A percentile compares a stretch with the other conserved stretches of the same genome.
phyloP scores from a whole-genome alignment of 2,888 invertebrate genomes.

The Glaucopsyche alexis region DNA sequence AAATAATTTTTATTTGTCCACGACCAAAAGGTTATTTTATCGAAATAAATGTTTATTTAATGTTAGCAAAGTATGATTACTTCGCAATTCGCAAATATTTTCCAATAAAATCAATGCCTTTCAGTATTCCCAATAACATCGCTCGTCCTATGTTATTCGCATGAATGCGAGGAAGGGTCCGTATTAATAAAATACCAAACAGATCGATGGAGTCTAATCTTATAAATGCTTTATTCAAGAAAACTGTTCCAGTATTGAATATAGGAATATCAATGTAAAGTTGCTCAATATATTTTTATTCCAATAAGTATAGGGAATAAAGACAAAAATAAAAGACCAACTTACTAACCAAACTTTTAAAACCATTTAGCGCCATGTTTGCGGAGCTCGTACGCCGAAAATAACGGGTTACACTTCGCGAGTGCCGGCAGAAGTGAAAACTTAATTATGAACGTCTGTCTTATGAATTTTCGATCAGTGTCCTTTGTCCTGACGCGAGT shows the following conservation, averaged over 20 bases:
- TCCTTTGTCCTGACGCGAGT: too few species aligned
- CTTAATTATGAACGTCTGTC: too few species aligned
- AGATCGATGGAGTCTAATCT: slow-evolving; percentile 16
- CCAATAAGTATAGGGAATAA: too few species aligned
- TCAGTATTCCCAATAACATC: slow-evolving; percentile 6
- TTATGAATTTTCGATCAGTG: too few species aligned
- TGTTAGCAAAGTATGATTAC: not conserved
- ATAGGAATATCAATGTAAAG: not conserved
- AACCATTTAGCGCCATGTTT: too few species aligned
- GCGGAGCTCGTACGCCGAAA: too few species aligned
- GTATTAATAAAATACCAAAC: slow-evolving; percentile 25
- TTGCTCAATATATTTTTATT: too few species aligned
- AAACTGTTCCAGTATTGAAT: not conserved
- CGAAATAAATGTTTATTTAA: not conserved
- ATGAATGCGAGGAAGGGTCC: slow-evolving; percentile 27
- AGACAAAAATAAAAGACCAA: too few species aligned
- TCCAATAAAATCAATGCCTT: slow-evolving; percentile 19
- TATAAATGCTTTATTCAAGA: slow-evolving; percentile 8
- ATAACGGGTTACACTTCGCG: too few species aligned
- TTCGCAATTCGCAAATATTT: slow-evolving; percentile 20
- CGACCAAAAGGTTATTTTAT: not conserved
- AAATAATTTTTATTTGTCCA: not conserved
- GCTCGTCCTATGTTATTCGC: slow-evolving; percentile 12
- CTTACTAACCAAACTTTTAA: too few species aligned
- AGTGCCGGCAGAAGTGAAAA: too few species aligned